Conservation (phyloP, 2,113 vertebrate species). For the Corythaixoides concolor region DNA sequence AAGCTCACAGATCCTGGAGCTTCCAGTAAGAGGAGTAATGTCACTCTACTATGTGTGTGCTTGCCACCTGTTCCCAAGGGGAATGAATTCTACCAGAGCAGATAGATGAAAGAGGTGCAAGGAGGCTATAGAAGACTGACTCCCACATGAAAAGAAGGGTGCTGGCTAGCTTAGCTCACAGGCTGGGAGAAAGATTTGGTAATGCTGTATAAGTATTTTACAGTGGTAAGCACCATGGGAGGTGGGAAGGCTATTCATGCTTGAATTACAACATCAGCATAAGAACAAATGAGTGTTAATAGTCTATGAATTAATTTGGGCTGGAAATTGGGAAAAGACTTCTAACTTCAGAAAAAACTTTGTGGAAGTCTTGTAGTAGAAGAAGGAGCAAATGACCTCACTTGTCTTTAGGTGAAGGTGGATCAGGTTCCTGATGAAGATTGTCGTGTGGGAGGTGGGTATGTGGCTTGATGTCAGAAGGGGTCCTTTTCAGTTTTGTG, state of each 20-base stretch:
- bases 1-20: background rate
- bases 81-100: background rate
- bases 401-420: background rate
- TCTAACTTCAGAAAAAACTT: background rate
- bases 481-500: background rate
- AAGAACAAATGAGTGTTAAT: background rate
- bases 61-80: background rate
- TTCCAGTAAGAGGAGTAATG: background rate
- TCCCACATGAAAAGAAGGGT: background rate
- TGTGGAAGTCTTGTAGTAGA: background rate
- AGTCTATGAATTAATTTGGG: background rate
- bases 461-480: background rate
- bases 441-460: background rate
- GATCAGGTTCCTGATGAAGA: background rate
- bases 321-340: background rate
- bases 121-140: background rate
- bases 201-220: background rate
- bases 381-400: background rate
- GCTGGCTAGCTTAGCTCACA: background rate
- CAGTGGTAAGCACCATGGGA: background rate
- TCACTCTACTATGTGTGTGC: fast-evolving
- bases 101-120: background rate
- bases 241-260: background rate
- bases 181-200: background rate
- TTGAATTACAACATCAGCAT: background rate